Evolutionary conservation across 2,797 vertebrate species (phyloP).

Genomic region (Diplodus puntazzo): DNA sequence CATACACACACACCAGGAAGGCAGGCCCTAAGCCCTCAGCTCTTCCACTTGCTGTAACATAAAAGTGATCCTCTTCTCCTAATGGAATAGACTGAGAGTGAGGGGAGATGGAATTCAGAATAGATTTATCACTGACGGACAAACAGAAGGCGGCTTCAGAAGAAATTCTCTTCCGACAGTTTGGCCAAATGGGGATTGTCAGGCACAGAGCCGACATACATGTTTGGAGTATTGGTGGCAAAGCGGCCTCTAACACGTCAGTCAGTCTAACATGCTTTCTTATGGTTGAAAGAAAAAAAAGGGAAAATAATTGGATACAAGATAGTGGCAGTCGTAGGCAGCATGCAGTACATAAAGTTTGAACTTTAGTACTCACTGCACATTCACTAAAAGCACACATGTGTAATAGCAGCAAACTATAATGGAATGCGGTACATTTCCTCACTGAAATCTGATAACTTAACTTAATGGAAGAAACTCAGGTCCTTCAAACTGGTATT

Average conservation of each 20-base stretch:
- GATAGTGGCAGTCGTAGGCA: not conserved
- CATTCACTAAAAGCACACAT: not conserved
- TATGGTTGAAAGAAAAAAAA: conserved; percentile 2
- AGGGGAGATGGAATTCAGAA: conserved; percentile 52
- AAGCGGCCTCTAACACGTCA: conserved; percentile 24
- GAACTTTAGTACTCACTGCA: not conserved
- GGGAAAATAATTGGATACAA: not conserved
- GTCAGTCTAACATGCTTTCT: conserved; percentile 4
- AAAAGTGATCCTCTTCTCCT: conserved; percentile 53
- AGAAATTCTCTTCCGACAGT: conserved; percentile 33
- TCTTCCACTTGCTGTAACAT: conserved; percentile 48
- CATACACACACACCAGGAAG: conserved; percentile 38
- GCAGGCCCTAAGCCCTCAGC: conserved; percentile 30
- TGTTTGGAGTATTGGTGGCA: conserved; percentile 5
- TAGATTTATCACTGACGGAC: conserved; percentile 64
- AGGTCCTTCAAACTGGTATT: conserved; percentile 6
- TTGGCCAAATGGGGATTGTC: conserved; percentile 46
- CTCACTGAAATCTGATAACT: not conserved
- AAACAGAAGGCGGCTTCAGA: conserved; percentile 48
- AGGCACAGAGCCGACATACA: conserved; percentile 24
- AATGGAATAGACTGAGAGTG: conserved; percentile 54
- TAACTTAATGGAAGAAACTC: conserved; percentile 13
- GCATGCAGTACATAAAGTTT: not conserved
- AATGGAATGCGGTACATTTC: not conserved
- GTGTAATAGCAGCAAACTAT: not conserved